phyloP scores from a whole-genome alignment of 2,797 vertebrate species.

The Alca torda region DNA sequence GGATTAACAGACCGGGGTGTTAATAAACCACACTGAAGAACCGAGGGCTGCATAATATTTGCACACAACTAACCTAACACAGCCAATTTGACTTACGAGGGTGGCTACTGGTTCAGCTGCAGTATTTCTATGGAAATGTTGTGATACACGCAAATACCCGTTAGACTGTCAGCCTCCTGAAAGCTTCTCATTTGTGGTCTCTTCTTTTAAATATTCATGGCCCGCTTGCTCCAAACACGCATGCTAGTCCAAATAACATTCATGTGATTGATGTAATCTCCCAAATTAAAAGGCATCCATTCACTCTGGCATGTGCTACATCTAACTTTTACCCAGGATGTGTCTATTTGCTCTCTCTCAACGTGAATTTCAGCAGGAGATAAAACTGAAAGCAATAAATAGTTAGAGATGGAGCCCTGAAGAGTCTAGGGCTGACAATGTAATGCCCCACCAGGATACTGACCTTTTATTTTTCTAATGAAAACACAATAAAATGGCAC shows the following conservation, averaged over 20 bases:
- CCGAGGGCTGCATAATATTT: neutral
- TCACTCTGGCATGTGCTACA: neutral
- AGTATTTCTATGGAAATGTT: neutral
- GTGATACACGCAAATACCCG: neutral
- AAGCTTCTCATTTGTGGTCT: neutral
- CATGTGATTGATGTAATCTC: conserved; percentile 30
- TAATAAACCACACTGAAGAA: neutral
- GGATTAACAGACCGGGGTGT: neutral
- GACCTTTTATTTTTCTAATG: conserved; percentile 56
- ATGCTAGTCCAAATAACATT: conserved; percentile 23
- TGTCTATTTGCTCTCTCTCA: conserved; percentile 1
- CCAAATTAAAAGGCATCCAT: conserved; percentile 56
- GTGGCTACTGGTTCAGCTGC: neutral
- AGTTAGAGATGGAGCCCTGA: conserved; percentile 25
- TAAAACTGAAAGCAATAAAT: conserved; percentile 34
- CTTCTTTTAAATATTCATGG: conserved; percentile 33
- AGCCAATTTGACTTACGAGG: neutral
- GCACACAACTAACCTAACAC: neutral
- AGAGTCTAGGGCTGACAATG: conserved; percentile 5
- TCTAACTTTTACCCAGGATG: conserved; percentile 21
- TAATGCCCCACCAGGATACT: conserved; percentile 19
- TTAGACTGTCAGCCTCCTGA: neutral
- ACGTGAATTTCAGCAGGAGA: conserved; percentile 13
- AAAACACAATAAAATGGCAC: conserved; percentile 41
- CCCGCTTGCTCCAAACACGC: neutral